Percentiles rank a stretch among this genome's conserved stretches.
These are phyloP conservation scores for Cancer borealis DNA, from an alignment of 2,888 invertebrate genomes.

Conservation along the genomic window DNA sequence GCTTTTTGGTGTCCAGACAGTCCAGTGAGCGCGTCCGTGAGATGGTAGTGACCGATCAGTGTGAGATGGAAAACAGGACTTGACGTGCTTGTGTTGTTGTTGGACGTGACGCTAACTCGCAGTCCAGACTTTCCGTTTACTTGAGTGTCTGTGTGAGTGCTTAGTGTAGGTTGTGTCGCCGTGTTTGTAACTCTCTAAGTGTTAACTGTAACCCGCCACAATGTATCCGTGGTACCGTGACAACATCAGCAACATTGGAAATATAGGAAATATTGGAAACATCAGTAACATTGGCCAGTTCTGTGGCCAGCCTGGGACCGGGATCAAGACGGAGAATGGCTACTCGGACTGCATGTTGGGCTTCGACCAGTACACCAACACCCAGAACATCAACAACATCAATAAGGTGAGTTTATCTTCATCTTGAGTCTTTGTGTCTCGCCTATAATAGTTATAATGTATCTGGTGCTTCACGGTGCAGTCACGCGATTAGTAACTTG, in stretches of 20 bases:
- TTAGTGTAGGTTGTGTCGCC: not conserved
- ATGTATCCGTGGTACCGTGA: constrained; percentile 78
- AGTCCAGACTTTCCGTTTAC: not conserved
- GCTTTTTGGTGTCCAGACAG: constrained; percentile 30
- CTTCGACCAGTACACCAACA: constrained; percentile 85
- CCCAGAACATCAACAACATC: constrained; percentile 76
- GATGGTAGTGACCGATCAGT: constrained; percentile 27
- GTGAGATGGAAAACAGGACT: constrained; percentile 38
- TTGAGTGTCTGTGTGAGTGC: constrained; percentile 48
- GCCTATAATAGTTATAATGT: not conserved
- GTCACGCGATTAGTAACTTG: not conserved
- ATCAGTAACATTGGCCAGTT: constrained; percentile 76
- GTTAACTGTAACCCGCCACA: constrained; percentile 57
- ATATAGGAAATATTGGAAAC: constrained; percentile 69
- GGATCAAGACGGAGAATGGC: constrained; percentile 79
- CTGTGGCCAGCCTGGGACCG: constrained; percentile 78
- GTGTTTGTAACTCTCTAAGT: constrained; percentile 27
- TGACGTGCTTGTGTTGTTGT: not conserved
- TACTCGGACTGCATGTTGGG: constrained; percentile 86
- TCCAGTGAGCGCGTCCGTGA: constrained; percentile 25
- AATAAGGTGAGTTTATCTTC: constrained; percentile 83
- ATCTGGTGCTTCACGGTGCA: not conserved
- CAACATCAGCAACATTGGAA: constrained; percentile 77
- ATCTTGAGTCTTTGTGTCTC: not conserved
- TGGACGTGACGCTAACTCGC: not conserved